Conservation (phyloP, 2,797 vertebrate genomes). For the Chaetodon trifasciatus region DNA sequence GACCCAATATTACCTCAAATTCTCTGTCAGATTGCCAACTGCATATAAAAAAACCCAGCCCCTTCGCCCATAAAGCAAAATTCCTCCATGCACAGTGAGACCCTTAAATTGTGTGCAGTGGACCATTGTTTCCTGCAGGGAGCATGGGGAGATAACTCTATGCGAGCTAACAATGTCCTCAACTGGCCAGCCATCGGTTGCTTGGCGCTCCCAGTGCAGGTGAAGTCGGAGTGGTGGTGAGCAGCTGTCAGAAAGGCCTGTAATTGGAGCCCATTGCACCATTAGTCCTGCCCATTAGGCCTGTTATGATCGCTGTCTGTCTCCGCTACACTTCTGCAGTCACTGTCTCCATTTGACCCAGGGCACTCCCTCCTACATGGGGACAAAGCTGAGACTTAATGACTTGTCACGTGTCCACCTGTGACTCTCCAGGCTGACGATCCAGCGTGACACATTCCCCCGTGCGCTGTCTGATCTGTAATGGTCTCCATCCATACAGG, state of each 20-base stretch:
- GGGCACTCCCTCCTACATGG: constrained; percentile 66
- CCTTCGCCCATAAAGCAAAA: constrained; percentile 22
- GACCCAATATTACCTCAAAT: constrained; percentile 7
- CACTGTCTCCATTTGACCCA: constrained; percentile 82
- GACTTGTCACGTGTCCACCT: constrained; percentile 77
- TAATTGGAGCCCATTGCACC: constrained; percentile 84
- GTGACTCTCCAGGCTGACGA: constrained; percentile 53
- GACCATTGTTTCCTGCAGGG: constrained; percentile 63
- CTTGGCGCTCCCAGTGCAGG: constrained; percentile 62
- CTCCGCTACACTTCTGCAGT: constrained; percentile 69
- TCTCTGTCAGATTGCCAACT: constrained; percentile 17
- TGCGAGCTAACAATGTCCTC: constrained; percentile 73
- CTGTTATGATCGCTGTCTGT: constrained; percentile 83
- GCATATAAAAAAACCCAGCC: constrained; percentile 24
- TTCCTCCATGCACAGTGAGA: constrained; percentile 44
- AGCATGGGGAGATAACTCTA: constrained; percentile 56
- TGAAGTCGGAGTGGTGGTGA: constrained; percentile 71
- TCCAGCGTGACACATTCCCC: constrained; percentile 58
- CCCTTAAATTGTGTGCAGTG: constrained; percentile 70
- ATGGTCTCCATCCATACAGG: constrained; percentile 67
- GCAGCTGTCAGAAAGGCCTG: constrained; percentile 84
- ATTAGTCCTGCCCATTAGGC: constrained; percentile 84
- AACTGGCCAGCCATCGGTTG: constrained; percentile 44
- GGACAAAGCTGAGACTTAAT: constrained; percentile 74
- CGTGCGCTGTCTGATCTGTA: constrained; percentile 65